Percentiles rank a stretch among this genome's conserved stretches.
phyloP scores from a whole-genome alignment of 2,797 vertebrate species.

The Hippocampus kuda region DNA sequence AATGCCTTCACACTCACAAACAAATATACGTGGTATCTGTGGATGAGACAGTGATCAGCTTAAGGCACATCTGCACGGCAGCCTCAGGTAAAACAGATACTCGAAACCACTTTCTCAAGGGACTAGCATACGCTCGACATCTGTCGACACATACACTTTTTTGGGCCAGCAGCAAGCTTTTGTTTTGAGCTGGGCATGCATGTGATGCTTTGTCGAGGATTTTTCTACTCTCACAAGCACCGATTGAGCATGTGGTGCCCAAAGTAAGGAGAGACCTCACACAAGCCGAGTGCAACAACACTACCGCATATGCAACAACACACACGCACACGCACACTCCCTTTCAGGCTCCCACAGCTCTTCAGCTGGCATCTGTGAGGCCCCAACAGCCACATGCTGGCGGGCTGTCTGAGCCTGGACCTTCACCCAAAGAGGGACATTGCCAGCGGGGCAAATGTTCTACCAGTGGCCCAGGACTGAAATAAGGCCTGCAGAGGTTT shows the following conservation, averaged over 20 bases:
- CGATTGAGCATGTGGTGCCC: constrained; percentile 52
- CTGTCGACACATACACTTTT: constrained; percentile 41
- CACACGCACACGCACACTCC: constrained; percentile 9
- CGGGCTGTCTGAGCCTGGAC: constrained; percentile 49
- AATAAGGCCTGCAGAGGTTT: constrained; percentile 51
- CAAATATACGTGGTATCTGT: constrained; percentile 12
- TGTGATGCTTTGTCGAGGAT: constrained; percentile 41
- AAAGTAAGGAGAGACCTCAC: constrained; percentile 36
- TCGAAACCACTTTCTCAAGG: constrained; percentile 53
- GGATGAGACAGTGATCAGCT: constrained; percentile 53
- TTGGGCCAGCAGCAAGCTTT: constrained; percentile 51
- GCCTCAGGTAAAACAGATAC: constrained; percentile 68
- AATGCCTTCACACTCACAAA: constrained; percentile 1
- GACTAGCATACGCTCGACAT: constrained; percentile 53
- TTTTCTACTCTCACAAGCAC: constrained; percentile 43
- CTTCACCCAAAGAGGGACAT: constrained; percentile 45
- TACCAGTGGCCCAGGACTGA: constrained; percentile 50
- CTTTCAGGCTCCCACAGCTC: constrained; percentile 36
- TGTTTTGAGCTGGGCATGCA: constrained; percentile 41
- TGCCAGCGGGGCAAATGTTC: constrained; percentile 45
- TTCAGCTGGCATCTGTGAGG: constrained; percentile 46
- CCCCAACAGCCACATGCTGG: constrained; percentile 46
- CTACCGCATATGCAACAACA: constrained; percentile 14
- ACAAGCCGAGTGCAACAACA: constrained; percentile 21
- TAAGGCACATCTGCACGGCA: constrained; percentile 64